phyloP scores from a whole-genome alignment of 1,140 invertebrate species.

The Elymnias hypermnestra region DNA sequence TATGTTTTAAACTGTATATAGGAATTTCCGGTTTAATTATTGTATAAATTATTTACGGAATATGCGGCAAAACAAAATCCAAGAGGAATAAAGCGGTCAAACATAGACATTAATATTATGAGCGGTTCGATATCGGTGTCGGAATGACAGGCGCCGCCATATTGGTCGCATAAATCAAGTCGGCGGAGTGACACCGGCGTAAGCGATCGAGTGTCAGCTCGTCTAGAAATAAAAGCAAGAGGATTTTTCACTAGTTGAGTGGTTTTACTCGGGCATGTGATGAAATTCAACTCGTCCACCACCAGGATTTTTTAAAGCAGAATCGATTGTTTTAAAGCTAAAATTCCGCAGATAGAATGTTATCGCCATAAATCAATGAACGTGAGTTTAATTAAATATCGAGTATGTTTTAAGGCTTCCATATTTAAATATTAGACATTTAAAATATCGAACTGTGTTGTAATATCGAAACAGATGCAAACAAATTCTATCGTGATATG shows the following conservation, averaged over 20 bases:
- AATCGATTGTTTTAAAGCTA: no score
- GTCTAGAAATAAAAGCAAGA: conserved; percentile 67
- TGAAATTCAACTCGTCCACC: conserved; percentile 53
- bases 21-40: no score
- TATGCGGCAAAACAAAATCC: conserved; percentile 7
- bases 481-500: no score
- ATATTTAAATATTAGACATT: no score
- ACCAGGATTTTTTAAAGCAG: no score
- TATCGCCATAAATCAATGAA: no score
- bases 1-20: no score
- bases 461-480: no score
- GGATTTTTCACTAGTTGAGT: conserved; percentile 65
- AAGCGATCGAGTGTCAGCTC: conserved; percentile 69
- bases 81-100: conserved; percentile 30
- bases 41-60: background rate
- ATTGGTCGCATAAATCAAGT: conserved; percentile 74
- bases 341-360: no score
- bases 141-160: conserved; percentile 66
- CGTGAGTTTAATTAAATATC: no score
- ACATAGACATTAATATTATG: conserved; percentile 46
- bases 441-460: no score
- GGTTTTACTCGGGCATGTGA: conserved; percentile 58
- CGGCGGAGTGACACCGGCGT: conserved; percentile 60
- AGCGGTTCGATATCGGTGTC: conserved; percentile 53
- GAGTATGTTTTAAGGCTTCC: no score